Conservation (phyloP, 2,113 vertebrate genomes). For the Cyprinodon variegatus region DNA sequence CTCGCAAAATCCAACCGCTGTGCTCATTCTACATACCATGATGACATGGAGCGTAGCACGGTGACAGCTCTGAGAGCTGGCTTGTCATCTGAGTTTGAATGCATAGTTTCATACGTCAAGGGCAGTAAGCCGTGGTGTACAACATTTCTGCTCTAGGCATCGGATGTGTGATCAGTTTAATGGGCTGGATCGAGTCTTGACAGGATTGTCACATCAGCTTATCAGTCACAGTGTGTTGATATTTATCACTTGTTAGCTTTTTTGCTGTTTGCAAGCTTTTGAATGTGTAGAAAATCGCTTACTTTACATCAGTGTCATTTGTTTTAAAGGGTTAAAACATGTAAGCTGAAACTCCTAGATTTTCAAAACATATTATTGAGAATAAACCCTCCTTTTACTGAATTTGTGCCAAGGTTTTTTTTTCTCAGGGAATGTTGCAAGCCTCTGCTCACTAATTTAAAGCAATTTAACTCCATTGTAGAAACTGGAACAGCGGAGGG, state of each 20-base stretch:
- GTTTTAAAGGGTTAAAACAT: neutral
- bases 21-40: constrained; percentile 21
- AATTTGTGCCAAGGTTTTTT: constrained; percentile 4
- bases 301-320: neutral
- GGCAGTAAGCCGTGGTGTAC: constrained; percentile 41
- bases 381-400: constrained; percentile 12
- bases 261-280: constrained; percentile 11
- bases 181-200: constrained; percentile 63
- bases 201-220: constrained; percentile 60
- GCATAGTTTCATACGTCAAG: constrained; percentile 52
- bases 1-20: constrained; percentile 24
- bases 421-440: constrained; percentile 2
- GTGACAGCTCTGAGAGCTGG: constrained; percentile 45
- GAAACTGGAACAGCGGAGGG: constrained; percentile 52
- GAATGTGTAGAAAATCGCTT: neutral
- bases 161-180: constrained; percentile 57
- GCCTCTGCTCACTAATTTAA: constrained; percentile 55
- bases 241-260: constrained; percentile 25
- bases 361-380: constrained; percentile 1
- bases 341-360: neutral
- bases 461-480: constrained; percentile 53
- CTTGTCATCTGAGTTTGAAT: constrained; percentile 56
- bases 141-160: constrained; percentile 52
- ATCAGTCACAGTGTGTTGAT: constrained; percentile 17
- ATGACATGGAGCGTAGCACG: constrained; percentile 52